Evolutionary conservation across 92 coral and sea anemone genomes (phyloP), one percentile per base, ranked within the genome.

Genomic region (Scolanthus callimorphus): DNA sequence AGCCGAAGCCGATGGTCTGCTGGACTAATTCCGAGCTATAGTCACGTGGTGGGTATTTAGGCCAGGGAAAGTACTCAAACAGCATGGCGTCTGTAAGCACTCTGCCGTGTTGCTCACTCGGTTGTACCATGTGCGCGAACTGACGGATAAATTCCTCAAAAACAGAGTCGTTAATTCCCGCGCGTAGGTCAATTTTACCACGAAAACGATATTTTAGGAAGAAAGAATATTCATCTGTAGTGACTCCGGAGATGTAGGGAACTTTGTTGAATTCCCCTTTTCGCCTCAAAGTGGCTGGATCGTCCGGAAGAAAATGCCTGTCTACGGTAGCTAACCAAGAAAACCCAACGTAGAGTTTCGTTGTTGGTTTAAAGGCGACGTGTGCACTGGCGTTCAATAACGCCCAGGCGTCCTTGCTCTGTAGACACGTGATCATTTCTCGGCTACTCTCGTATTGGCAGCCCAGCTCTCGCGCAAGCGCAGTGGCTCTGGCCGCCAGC

Each of bases 311-410:
- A 38, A 77, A 77, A 13, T 31, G 9, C n/a, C 61, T 55, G 41
- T 68, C 83, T 0, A 77, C 77, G 24, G 68, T 59, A 11, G 83
- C 76, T 11, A 63, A 66, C 71, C 71, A 65, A 2, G 48, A 49
- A 22, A 50, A 57, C 30, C 31, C 48, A 17, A 59, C 17, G 17
- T 59, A 30, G 23, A 68, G 37, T 17, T 52, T 38, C 55, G 25
- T 11, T 1, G 39, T 27, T 27, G 60, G 10, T 29, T 24, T 70
- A n/a, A 38, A 29, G 12, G 29, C 11, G 15, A 55, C 59, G n/a
- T 59, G 41, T 21, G 23, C 13, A 23, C 56, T 59, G 17, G 75
- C 75, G 50, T 56, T 41, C 27, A 68, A 20, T 26, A 68, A 44
- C 47, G 28, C 24, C 39, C 62, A 55, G 19, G 75, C 46, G 20